These are phyloP conservation scores for Micrasema minimum DNA, from an alignment of 1,140 invertebrate genomes.

Conservation along the genomic window DNA sequence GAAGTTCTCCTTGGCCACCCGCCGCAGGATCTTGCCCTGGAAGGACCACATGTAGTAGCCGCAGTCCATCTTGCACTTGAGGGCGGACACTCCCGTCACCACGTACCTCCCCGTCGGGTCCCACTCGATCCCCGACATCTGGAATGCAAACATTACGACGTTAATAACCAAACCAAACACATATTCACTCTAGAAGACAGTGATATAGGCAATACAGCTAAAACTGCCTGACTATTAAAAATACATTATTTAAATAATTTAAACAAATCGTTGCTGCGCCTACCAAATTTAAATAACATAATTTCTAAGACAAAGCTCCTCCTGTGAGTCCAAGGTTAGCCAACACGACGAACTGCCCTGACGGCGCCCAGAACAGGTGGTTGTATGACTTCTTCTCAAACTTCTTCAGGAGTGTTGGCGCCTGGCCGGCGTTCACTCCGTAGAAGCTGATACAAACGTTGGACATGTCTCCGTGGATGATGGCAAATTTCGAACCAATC, in stretches of 20 bases:
- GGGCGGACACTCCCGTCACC: slow-evolving; percentile 92
- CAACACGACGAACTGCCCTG: slow-evolving; percentile 94
- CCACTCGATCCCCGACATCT: slow-evolving; percentile 97
- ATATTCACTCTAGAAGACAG: too few relatives aligned
- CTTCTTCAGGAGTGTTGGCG: slow-evolving; percentile 87
- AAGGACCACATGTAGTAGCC: slow-evolving; percentile 98
- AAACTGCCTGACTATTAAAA: not conserved
- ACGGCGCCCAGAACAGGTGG: slow-evolving; percentile 96
- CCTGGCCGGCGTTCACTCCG: slow-evolving; percentile 88
- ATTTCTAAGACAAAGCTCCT: slow-evolving; percentile 92
- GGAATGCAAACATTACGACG: not conserved
- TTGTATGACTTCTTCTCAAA: slow-evolving; percentile 93
- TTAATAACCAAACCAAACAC: too few relatives aligned
- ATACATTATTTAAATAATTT: not conserved
- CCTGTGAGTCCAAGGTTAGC: slow-evolving; percentile 86
- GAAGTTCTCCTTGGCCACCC: slow-evolving; percentile 90
- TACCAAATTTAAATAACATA: too few relatives aligned
- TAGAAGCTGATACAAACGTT: slow-evolving; percentile 94
- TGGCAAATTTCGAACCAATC: slow-evolving; percentile 93
- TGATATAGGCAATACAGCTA: not conserved
- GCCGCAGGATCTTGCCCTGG: slow-evolving; percentile 83
- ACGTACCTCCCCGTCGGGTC: slow-evolving; percentile 99
- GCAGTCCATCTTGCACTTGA: slow-evolving; percentile 97
- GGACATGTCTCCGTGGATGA: slow-evolving; percentile 93
- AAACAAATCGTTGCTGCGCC: too few relatives aligned